Evolutionary conservation across 1,140 invertebrate species (phyloP).

Genomic region (Caligus rogercresseyi): DNA sequence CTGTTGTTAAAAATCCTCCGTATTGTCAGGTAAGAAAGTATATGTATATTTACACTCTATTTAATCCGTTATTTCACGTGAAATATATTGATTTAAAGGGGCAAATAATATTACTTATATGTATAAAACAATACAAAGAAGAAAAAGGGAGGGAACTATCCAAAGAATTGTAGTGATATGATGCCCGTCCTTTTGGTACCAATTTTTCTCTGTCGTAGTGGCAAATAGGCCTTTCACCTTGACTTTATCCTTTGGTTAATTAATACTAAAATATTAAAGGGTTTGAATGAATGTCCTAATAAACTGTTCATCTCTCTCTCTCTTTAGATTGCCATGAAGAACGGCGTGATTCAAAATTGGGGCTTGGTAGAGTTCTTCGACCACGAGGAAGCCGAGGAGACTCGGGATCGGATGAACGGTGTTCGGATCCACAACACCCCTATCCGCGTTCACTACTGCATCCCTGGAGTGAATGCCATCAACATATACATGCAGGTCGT

Average conservation of each 20-base stretch:
- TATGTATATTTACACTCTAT: neutral
- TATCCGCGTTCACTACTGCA: slow-evolving; percentile 38
- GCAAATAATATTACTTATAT: too few species aligned
- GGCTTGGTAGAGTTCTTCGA: slow-evolving; percentile 38
- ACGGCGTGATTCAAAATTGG: slow-evolving; percentile 38
- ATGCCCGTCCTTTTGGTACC: too few species aligned
- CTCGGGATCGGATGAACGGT: slow-evolving; percentile 31
- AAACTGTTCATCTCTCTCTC: neutral
- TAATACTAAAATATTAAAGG: too few species aligned
- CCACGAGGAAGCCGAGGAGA: slow-evolving; percentile 35
- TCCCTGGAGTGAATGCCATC: slow-evolving; percentile 38
- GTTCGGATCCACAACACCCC: slow-evolving; percentile 30
- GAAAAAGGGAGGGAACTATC: neutral
- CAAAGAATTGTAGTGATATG: too few species aligned
- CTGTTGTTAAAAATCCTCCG: slow-evolving; percentile 34
- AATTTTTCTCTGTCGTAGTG: too few species aligned
- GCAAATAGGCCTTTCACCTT: too few species aligned
- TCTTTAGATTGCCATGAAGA: slow-evolving; percentile 38
- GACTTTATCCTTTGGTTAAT: too few species aligned
- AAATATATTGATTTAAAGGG: neutral
- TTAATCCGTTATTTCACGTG: neutral
- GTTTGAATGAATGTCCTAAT: neutral
- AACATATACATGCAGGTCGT: slow-evolving; percentile 36
- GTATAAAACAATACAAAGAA: too few species aligned
- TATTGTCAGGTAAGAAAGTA: slow-evolving; percentile 38